A percentile compares a stretch with the other conserved stretches of the same genome.
phyloP scores from a whole-genome alignment of 2,888 invertebrate species.

The Dione juno region DNA sequence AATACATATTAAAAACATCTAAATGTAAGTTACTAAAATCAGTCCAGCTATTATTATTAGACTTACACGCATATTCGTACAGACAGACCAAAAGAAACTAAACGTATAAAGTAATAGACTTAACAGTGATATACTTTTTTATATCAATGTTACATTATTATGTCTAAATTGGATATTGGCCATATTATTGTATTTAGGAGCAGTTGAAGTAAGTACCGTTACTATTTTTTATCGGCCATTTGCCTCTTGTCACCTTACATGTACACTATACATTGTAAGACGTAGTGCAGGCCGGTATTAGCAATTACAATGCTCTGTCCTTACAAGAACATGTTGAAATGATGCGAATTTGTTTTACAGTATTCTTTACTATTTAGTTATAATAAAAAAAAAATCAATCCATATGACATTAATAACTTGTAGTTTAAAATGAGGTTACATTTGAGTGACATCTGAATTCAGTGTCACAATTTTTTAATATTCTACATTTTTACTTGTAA shows the following conservation, averaged over 20 bases:
- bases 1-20: too few relatives aligned
- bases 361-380: background rate
- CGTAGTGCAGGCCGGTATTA: background rate
- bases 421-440: background rate
- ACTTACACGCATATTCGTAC: background rate
- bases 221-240: constrained; percentile 55
- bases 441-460: background rate
- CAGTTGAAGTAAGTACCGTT: constrained; percentile 73
- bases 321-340: background rate
- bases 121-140: too few relatives aligned
- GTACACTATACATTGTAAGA: constrained; percentile 37
- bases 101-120: too few relatives aligned
- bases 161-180: constrained; percentile 49
- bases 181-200: constrained; percentile 67
- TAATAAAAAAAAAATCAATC: background rate
- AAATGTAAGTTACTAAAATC: too few relatives aligned
- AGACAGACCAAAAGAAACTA: background rate
- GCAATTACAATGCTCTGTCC: background rate
- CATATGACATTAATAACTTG: background rate
- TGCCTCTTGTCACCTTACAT: constrained; percentile 52
- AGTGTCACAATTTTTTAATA: too few relatives aligned
- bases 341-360: background rate
- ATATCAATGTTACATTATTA: too few relatives aligned
- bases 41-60: too few relatives aligned
- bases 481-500: background rate